These are phyloP conservation scores for Lysandra bellargus DNA, from an alignment of 2,888 invertebrate genomes.

Conservation along the genomic window DNA sequence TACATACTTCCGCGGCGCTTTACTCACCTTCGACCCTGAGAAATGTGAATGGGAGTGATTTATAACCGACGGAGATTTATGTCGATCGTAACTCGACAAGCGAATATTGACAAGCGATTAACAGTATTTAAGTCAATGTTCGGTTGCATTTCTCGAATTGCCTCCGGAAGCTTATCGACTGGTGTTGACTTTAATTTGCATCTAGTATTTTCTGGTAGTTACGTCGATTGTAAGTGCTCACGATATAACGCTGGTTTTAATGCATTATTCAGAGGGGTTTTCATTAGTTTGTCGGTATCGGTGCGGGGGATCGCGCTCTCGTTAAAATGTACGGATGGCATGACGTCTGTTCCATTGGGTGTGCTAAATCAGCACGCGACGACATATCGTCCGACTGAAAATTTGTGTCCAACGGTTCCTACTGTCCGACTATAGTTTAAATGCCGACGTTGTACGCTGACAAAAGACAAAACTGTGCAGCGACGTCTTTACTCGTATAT, in stretches of 20 bases:
- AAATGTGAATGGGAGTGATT: constrained; percentile 41
- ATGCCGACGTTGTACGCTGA: constrained; percentile 32
- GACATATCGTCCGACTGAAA: constrained; percentile 56
- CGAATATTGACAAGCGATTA: constrained; percentile 48
- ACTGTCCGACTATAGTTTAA: constrained; percentile 28
- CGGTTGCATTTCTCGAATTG: constrained; percentile 61
- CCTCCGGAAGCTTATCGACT: constrained; percentile 67
- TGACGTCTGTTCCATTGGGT: constrained; percentile 73
- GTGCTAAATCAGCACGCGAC: constrained; percentile 56
- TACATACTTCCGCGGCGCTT: constrained; percentile 11
- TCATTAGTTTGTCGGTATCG: constrained; percentile 77
- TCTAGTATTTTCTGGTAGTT: constrained; percentile 72
- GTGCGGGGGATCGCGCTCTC: constrained; percentile 73
- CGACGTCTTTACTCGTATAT: not conserved
- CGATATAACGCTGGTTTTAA: constrained; percentile 80
- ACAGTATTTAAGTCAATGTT: constrained; percentile 50
- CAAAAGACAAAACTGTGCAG: not conserved
- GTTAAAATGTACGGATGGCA: constrained; percentile 79
- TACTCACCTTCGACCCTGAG: constrained; percentile 46
- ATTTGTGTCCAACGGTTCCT: constrained; percentile 39
- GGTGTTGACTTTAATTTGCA: constrained; percentile 75
- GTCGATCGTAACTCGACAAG: constrained; percentile 18
- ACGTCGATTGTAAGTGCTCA: constrained; percentile 73
- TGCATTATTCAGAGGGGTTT: constrained; percentile 80
- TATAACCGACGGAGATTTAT: constrained; percentile 39